These are phyloP conservation scores for Drosophila trichaetosa DNA, from an alignment of 2,888 invertebrate genomes.

Conservation along the genomic window DNA sequence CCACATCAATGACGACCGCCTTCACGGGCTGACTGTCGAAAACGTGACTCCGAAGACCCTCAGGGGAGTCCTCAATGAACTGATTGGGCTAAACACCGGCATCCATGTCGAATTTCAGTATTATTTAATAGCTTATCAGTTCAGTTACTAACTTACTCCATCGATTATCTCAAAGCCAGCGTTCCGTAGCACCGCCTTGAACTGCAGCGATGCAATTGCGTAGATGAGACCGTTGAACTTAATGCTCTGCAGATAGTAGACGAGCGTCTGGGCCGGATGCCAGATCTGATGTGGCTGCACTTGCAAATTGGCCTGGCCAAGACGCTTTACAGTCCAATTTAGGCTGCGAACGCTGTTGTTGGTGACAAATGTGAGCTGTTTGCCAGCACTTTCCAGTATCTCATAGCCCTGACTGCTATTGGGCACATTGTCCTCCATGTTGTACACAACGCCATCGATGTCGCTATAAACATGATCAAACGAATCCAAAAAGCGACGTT, in stretches of 20 bases:
- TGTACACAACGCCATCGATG: conserved; percentile 87
- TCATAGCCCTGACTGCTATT: conserved; percentile 80
- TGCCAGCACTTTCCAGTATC: conserved; percentile 83
- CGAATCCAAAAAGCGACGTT: conserved; percentile 84
- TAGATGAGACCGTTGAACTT: conserved; percentile 86
- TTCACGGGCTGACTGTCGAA: conserved; percentile 83
- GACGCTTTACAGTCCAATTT: conserved; percentile 68
- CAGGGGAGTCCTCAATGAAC: conserved; percentile 66
- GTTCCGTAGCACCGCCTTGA: conserved; percentile 82
- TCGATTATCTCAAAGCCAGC: conserved; percentile 85
- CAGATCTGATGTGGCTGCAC: conserved; percentile 78
- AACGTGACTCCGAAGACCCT: conserved; percentile 56
- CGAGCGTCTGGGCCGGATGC: conserved; percentile 85
- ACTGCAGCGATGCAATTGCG: conserved; percentile 82
- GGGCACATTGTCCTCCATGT: conserved; percentile 73
- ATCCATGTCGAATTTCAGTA: not conserved
- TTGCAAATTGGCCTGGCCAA: conserved; percentile 70
- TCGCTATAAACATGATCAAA: conserved; percentile 87
- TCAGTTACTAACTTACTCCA: conserved; percentile 75
- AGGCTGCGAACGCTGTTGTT: conserved; percentile 84
- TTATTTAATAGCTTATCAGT: not conserved
- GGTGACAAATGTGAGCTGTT: conserved; percentile 84
- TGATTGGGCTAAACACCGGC: conserved; percentile 27
- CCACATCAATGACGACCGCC: conserved; percentile 86
- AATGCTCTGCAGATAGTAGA: conserved; percentile 85